A percentile compares a stretch with the other conserved stretches of the same genome.
phyloP scores from a whole-genome alignment of 1,140 invertebrate genomes.

The Heliconius himera region DNA sequence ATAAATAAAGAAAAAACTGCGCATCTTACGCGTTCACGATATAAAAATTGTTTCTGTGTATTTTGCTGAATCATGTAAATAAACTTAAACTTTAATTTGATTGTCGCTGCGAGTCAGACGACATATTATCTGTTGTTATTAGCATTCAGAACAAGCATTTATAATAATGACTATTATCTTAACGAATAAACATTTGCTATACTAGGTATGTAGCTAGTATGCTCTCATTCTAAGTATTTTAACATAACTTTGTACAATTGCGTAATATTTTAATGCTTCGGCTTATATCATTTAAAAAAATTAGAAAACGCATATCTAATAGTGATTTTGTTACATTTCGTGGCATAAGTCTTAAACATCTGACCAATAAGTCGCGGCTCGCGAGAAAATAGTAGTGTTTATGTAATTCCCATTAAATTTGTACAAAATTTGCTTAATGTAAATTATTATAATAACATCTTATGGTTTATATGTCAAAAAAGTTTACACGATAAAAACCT shows the following conservation, averaged over 20 bases:
- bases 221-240: neutral
- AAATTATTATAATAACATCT: too few species aligned
- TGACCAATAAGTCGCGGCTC: too few species aligned
- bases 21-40: neutral
- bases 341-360: too few species aligned
- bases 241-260: neutral
- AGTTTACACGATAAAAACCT: neutral
- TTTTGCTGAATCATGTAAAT: conserved; percentile 21
- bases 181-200: conserved; percentile 17
- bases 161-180: conserved; percentile 17
- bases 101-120: conserved; percentile 10
- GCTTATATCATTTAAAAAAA: too few species aligned
- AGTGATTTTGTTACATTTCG: too few species aligned
- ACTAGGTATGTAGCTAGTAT: neutral
- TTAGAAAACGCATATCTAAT: too few species aligned
- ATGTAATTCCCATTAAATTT: too few species aligned
- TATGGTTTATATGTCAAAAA: too few species aligned
- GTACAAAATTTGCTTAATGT: neutral
- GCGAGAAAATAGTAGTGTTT: too few species aligned
- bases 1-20: too few species aligned
- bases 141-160: conserved; percentile 9
- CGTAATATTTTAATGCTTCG: neutral
- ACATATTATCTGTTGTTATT: conserved; percentile 14
- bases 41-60: neutral
- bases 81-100: conserved; percentile 11